phyloP scores from a whole-genome alignment of 2,797 vertebrate species.

The Phylloscopus collybita region DNA sequence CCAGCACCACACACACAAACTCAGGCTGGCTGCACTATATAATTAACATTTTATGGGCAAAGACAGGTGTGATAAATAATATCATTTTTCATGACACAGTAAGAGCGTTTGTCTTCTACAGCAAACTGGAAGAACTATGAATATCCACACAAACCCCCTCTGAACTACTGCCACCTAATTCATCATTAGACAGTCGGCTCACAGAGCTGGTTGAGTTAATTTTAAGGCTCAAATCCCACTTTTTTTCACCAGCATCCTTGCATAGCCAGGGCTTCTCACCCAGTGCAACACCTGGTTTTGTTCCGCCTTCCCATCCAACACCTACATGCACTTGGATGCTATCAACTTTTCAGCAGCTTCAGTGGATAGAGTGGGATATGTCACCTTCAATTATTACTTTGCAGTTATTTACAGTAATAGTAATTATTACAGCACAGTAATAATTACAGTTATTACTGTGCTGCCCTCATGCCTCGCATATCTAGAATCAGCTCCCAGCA shows the following conservation, averaged over 20 bases:
- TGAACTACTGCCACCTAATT: neutral
- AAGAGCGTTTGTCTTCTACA: neutral
- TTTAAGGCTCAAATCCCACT: neutral
- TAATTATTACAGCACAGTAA: too few species aligned
- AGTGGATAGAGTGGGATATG: neutral
- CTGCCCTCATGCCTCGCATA: neutral
- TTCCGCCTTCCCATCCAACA: neutral
- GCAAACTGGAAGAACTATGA: neutral
- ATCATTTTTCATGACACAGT: neutral
- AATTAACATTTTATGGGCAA: neutral
- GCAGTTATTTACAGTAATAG: too few species aligned
- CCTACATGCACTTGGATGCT: neutral
- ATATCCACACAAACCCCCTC: neutral
- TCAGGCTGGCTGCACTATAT: neutral
- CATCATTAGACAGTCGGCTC: neutral
- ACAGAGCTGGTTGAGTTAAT: neutral
- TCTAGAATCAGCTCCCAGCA: neutral
- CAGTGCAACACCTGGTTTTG: neutral
- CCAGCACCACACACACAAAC: neutral
- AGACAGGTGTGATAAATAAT: neutral
- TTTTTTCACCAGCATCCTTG: neutral
- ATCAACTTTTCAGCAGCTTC: neutral
- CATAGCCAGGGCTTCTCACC: neutral
- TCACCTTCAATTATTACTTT: neutral
- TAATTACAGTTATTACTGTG: neutral